Evolutionary conservation across 2,797 vertebrate species (phyloP), one percentile per base, ranked within the genome.

Genomic region (Limnodromus scolopaceus): DNA sequence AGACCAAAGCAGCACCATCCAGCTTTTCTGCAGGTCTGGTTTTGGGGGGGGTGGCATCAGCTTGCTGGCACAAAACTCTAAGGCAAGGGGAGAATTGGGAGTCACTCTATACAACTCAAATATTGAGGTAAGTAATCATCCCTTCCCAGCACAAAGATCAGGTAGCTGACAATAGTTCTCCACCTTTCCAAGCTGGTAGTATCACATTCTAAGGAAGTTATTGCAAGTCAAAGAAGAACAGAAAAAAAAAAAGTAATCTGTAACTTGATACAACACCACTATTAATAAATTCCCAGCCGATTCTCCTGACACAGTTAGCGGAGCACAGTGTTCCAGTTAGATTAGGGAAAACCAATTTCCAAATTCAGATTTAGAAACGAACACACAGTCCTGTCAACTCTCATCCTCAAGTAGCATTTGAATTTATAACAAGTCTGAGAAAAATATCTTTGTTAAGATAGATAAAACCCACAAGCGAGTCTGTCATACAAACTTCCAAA

Each of bases 31-130:
- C 46, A 70, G 28, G 41, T 76, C 68, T 72, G 3, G 16, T 32
- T 83, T n/a, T 45, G n/a, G 16, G 30, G 28, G 32, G 22, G 45
- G 75, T 11, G 3, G 53, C 51, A 84, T 10, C 30, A 88, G 32
- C 11, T 57, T 64, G 25, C 3, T 38, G 14, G 27, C 48, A 72
- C n/a, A 55, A 76, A 92, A 27, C 27, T 70, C 32, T 57, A 15
- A n/a, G 13, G 38, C 1, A 0, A 1, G 1, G 3, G 3, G 10
- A 22, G n/a, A 55, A 64, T 1, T 7, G 30, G 32, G 38, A 60
- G 10, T 53, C 84, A 43, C 36, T 53, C n/a, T 16, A 12, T 5
- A 34, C 6, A 71, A 79, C 8, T 51, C 53, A 46, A 9, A n/a
- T 28, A 65, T 0, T 36, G 34, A 68, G 38, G 5, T 16, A 71